Base-by-base conservation (phyloP, 2,888 invertebrate species). In the Drosophila paranaensis region DNA sequence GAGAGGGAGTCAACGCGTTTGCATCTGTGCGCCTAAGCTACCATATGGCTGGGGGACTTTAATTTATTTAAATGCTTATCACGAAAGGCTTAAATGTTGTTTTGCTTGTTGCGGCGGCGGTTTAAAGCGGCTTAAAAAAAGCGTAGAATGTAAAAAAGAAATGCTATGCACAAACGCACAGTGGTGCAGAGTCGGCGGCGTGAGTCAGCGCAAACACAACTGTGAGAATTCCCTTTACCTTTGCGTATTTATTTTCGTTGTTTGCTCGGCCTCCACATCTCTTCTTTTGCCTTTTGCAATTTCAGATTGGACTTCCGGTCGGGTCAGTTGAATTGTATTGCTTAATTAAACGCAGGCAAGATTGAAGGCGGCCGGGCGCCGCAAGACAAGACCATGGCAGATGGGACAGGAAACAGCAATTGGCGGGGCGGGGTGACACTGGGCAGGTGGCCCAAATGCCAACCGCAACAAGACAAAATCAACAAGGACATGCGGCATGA, bases 61-160 rank as follows among this genome's bases (percentile, higher is more conserved):
- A 89, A 89, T 89, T 90, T 90, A 89, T 89, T 89, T 90, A 89
- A 89, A 90, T 90, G 89, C 89, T 89, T 89, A 89, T 89, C 87
- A 84, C 82, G 88, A 87, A 87, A 81, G 90, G 89, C 89, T 88
- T 87, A 90, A 90, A 79, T 88, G 87, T 83, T 86, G 76, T 88
- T 85, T 79, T 79, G 85, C 82, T 89, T 88, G 86, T 88, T 81
- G 82, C 62, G 86, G 88, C 78, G 85, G 81, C 87, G 87, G 79
- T 82, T 76, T 76, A 85, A 88, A 88, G 89, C 89, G 89, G 87
- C 82, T 89, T 88, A 89, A 63, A 48, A 30, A 48, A 50, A 55
- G 45, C 6, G 6, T 33, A 33, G 2, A 20, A 20, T 2, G 20
- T 20, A 20, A 20, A 33, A 77, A 62, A 33, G 10, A 33, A 33